Evolutionary conservation across 2,113 vertebrate genomes (phyloP), one percentile per base, ranked within the genome.

Genomic region (Phyllopteryx taeniolatus): DNA sequence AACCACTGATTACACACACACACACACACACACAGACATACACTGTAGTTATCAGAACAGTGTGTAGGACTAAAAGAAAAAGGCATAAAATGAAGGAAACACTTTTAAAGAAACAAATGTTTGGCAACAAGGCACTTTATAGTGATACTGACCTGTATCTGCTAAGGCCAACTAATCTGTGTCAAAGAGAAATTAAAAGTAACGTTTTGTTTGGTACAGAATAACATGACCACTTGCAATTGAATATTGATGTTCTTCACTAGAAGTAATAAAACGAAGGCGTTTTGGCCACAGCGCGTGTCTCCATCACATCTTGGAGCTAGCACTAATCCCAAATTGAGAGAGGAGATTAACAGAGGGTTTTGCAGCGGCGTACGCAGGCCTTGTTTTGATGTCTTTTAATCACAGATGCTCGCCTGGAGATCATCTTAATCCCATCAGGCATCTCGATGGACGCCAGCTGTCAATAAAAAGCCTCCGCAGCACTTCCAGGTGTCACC

Each of bases 261-360:
- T 17, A 2, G 14, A 15, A 35, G 59, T 35, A 17, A 61, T 61
- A 17, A 35, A 61, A 35, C 15, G 14, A 35, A 3, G 59, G 14
- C 31, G 31, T 61, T 61, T 44, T 73, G 49, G 44, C 65, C 66
- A 68, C 66, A 60, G 15, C 42, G 60, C 31, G 70, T 77, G 68
- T 73, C 73, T 47, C 59, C 27, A 74, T 78, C 81, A 20, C 69
- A 70, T 70, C 59, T 75, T 77, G 66, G 70, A 78, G 66, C 42
- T 42, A 59, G n/a, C 67, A 67, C 74, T 83, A 75, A 87, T 84
- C 78, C 70, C 57, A 66, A 85, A 80, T 77, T 76, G 77, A 66
- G 70, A 62, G 59, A 76, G 62, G 83, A 85, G 84, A 83, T 85
- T 80, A 86, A 44, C 70, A 69, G 72, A 82, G 77, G 73, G 70